A percentile compares a stretch with the other conserved stretches of the same genome.
Conservation (phyloP, 2,113 vertebrate species). For the Bettongia penicillata region DNA sequence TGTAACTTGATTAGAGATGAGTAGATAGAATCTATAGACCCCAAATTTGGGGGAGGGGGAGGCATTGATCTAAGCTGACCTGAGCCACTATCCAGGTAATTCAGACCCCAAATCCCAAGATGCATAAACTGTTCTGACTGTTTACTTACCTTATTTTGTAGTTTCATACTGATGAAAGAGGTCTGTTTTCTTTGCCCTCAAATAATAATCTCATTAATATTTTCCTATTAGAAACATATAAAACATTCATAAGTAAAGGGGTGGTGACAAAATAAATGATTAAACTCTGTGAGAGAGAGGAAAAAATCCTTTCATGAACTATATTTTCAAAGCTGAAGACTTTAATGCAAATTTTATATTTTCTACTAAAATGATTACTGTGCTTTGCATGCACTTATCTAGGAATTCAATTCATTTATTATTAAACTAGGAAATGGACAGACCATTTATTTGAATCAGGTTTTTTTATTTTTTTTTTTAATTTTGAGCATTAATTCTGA, state of each 20-base stretch:
- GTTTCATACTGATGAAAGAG: neutral
- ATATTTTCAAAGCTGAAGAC: neutral
- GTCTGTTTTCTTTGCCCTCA: constrained; percentile 33
- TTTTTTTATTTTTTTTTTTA: neutral
- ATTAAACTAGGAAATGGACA: constrained; percentile 8
- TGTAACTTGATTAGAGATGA: neutral
- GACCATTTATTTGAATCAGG: neutral
- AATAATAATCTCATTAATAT: constrained; percentile 3
- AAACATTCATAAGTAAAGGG: constrained; percentile 45
- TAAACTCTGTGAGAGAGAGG: constrained; percentile 33
- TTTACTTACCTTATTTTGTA: constrained; percentile 37
- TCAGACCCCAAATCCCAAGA: neutral
- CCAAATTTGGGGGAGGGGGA: neutral
- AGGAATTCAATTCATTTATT: constrained; percentile 33
- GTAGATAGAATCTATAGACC: neutral
- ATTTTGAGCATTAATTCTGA: neutral
- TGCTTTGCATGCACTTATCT: neutral
- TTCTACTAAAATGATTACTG: constrained; percentile 16
- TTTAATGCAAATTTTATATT: constrained; percentile 12
- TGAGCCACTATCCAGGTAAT: neutral
- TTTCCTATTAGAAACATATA: constrained; percentile 2
- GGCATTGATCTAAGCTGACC: neutral
- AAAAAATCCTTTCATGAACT: neutral
- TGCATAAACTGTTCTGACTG: neutral
- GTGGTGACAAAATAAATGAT: constrained; percentile 41